Conservation (phyloP, 2,888 invertebrate species). For the Agriopis leucophaearia region DNA sequence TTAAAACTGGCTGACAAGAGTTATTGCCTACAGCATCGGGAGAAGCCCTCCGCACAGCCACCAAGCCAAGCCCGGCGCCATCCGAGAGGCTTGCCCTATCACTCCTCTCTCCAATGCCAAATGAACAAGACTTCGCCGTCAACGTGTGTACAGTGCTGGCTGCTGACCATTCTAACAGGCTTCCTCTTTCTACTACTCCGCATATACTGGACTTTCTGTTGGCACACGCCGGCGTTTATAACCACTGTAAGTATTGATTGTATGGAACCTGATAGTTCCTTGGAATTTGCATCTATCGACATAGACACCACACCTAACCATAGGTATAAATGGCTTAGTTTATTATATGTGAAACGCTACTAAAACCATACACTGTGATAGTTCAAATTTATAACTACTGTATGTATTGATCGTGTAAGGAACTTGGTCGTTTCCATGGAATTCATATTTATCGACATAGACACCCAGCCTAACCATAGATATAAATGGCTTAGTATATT, state of each 20-base stretch:
- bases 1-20: background rate
- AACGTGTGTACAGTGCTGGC: slow-evolving; percentile 98
- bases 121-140: slow-evolving; percentile 99
- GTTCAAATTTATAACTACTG: too few species aligned
- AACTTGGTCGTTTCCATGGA: too few species aligned
- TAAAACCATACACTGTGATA: too few species aligned
- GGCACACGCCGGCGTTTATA: slow-evolving; percentile 97
- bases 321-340: too few species aligned
- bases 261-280: too few species aligned
- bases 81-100: slow-evolving; percentile 96
- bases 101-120: slow-evolving; percentile 97
- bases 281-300: too few species aligned
- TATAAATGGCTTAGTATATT: too few species aligned
- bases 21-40: slow-evolving; percentile 68
- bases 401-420: too few species aligned
- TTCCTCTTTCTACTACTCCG: slow-evolving; percentile 94
- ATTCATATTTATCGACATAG: too few species aligned
- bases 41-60: slow-evolving; percentile 66
- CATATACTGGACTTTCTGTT: slow-evolving; percentile 95
- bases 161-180: slow-evolving; percentile 95
- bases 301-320: too few species aligned
- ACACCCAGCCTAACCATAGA: too few species aligned
- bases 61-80: slow-evolving; percentile 71
- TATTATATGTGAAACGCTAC: too few species aligned
- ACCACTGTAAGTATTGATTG: slow-evolving; percentile 89